Evolutionary conservation across 2,888 invertebrate species (phyloP), one percentile per base, ranked within the genome.

Genomic region (Drosophila demipolita): DNA sequence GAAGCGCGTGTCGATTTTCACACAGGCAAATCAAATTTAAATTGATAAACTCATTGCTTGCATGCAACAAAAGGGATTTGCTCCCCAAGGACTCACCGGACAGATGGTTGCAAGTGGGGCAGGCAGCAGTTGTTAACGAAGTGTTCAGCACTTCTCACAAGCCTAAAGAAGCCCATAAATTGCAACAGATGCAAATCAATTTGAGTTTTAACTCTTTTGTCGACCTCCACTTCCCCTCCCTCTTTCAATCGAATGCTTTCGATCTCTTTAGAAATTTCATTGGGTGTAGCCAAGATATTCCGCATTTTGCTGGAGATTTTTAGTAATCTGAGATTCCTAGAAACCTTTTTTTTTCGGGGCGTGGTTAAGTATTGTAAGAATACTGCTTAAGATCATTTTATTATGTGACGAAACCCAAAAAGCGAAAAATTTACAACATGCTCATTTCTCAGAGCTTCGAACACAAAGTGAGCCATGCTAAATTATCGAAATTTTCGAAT

Each of bases 41-140:
- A 78, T 76, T 84, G 80, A 87, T 78, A 75, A 77, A 87, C 74
- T 75, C 57, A 59, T 66, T 59, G 72, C 57, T 72, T 58, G 45
- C 82, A 84, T 71, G 84, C 76, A 57, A 76, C 23, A 17, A 17
- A 7, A 26, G 17, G 26, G 48, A 20, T 12, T 20, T 38, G 42
- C 42, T 42, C 35, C 5, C 4, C 32, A 23, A 1, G 15, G 49
- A 15, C 12, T 12, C 5, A 8, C 8, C 8, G 3, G 17, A 8
- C 0, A 3, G 38, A 17, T 35, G 29, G 33, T n/a, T 12, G 50
- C 58, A 12, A 12, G 2, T 20, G 8, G 36, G 8, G 35, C 29
- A 29, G 29, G 29, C 29, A 29, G 35, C 35, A 36, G 35, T 35
- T 9, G 26, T 26, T 26, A 26, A 26, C 5, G 3, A 26, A 26